Base-by-base conservation (phyloP, 1,140 invertebrate genomes). In the Apolygus lucorum region DNA sequence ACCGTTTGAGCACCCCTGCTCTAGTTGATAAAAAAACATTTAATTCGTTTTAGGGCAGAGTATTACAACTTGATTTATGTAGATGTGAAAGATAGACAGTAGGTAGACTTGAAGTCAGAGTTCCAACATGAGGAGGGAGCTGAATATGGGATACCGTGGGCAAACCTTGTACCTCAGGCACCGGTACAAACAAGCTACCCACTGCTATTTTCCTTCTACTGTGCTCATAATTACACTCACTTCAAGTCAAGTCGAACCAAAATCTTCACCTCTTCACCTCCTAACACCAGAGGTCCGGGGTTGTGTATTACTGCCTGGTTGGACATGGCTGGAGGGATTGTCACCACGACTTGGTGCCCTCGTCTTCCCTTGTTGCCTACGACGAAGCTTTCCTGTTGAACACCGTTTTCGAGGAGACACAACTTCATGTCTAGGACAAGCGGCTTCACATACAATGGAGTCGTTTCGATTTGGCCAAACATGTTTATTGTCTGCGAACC, bases 371-470 rank as follows among this genome's bases (percentile, higher is more conserved):
- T 24, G 34, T 69, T 72, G 2, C 17, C 26, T 14, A 72, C 68
- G 1, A 34, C 1, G 25, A 69, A 67, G 0, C 17, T 49, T 1
- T 27, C 14, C 54, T 72, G 71, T 52, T 69, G 63, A 2, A 69
- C 68, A 1, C 65, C 42, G 22, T 28, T 49, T 2, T 54, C 68
- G 2, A 67, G 13, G n/a, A 69, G 59, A 21, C 34, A 54, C 28
- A 70, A 24, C 22, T 42, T 14, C 63, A 72, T 52, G 52, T 72
- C 67, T 14, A 72, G 13, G 21, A 72, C 64, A 0, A 52, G 24
- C 0, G 63, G 64, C 0, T 26, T 27, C 21, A 72, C 28, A 0
- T 29, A 21, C 13, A 72, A n/a, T 14, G 64, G 54, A 22, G 68
- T 54, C 0, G 25, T 17, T 4, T 29, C 42, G 17, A 69, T 42